These are phyloP conservation scores for Dipodomys spectabilis DNA, from an alignment of 2,113 vertebrate species.

Conservation along the genomic window DNA sequence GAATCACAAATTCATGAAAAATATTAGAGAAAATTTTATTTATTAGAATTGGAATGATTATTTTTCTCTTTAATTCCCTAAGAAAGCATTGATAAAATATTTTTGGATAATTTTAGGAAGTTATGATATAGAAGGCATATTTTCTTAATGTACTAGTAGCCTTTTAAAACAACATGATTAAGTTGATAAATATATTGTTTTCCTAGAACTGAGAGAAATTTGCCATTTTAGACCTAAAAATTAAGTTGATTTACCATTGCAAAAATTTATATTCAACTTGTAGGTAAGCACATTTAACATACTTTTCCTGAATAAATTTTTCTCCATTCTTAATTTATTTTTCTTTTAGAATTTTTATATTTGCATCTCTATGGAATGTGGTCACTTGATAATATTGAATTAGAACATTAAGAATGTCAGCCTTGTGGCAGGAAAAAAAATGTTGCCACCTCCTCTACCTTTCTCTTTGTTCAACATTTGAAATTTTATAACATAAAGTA, in stretches of 20 bases:
- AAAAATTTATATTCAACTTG: not conserved
- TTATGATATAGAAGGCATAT: not conserved
- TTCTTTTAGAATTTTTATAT: slow-evolving; percentile 12
- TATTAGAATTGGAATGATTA: not conserved
- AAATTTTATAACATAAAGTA: slow-evolving; percentile 22
- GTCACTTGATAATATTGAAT: slow-evolving; percentile 30
- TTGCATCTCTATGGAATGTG: not conserved
- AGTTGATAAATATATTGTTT: not conserved
- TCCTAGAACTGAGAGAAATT: slow-evolving; percentile 7
- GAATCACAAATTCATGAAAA: slow-evolving; percentile 25
- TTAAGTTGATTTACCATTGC: not conserved
- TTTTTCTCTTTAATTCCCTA: not conserved
- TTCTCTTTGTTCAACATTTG: slow-evolving; percentile 6
- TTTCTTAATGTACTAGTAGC: slow-evolving; percentile 41
- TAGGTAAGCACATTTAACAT: slow-evolving; percentile 4
- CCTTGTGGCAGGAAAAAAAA: not conserved
- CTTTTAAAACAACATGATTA: not conserved
- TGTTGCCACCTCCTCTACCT: not conserved
- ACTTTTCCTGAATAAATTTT: not conserved
- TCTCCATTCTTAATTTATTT: slow-evolving; percentile 8
- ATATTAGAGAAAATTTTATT: not conserved
- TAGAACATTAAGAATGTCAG: slow-evolving; percentile 4
- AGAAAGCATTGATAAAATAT: not conserved
- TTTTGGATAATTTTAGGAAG: slow-evolving; percentile 10
- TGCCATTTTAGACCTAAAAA: slow-evolving; percentile 34